Evolutionary conservation across 2,797 vertebrate species (phyloP).

Genomic region (Petrocephalus sullivani): DNA sequence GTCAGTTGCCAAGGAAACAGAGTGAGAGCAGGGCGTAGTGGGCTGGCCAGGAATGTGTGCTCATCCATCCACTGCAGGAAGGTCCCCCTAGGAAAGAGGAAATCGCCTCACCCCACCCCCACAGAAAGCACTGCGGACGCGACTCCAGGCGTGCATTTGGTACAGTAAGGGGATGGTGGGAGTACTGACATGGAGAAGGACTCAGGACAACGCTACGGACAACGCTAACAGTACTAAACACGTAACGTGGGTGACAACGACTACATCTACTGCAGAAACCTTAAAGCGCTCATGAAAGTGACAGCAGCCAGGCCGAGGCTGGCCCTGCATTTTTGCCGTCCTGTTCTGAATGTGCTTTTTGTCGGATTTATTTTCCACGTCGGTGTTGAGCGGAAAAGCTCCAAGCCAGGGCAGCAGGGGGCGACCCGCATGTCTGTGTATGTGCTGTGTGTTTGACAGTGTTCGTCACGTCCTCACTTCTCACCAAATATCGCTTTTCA

Average conservation of each 20-base stretch:
- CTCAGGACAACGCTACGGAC: neutral
- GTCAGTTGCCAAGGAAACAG: slow-evolving; percentile 1
- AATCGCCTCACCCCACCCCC: neutral
- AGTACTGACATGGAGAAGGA: slow-evolving; percentile 22
- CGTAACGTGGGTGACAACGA: slow-evolving; percentile 14
- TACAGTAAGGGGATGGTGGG: slow-evolving; percentile 41
- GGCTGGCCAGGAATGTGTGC: neutral
- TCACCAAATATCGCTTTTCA: slow-evolving; percentile 51
- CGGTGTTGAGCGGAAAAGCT: slow-evolving; percentile 24
- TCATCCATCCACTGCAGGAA: neutral
- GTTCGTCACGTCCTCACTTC: slow-evolving; percentile 42
- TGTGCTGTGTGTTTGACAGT: slow-evolving; percentile 46
- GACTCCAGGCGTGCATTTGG: slow-evolving; percentile 39
- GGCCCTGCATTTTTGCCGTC: neutral
- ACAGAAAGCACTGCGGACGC: neutral
- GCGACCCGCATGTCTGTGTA: slow-evolving; percentile 42
- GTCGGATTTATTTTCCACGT: slow-evolving; percentile 35
- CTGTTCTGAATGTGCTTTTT: slow-evolving; percentile 41
- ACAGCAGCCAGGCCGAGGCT: slow-evolving; percentile 16
- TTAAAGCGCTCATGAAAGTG: slow-evolving; percentile 27
- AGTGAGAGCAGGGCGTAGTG: neutral
- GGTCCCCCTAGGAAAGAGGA: neutral
- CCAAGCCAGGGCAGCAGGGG: slow-evolving; percentile 34
- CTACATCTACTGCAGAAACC: slow-evolving; percentile 28
- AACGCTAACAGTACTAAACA: slow-evolving; percentile 2